Percentiles rank a stretch among this genome's conserved stretches.
Conservation (phyloP, 2,888 invertebrate species). For the Liposcelis brunnea region DNA sequence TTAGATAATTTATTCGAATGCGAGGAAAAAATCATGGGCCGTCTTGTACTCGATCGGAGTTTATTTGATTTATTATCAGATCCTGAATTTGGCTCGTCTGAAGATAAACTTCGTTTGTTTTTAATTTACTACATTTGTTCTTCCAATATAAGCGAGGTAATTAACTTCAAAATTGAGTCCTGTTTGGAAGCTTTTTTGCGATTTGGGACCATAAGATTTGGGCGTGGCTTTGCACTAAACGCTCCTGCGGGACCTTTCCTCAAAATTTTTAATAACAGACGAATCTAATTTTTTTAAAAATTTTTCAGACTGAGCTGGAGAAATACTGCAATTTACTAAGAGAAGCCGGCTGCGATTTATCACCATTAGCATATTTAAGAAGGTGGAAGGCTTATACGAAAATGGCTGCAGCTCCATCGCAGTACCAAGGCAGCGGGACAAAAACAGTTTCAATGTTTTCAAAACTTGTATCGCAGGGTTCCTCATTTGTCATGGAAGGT, state of each 20-base stretch:
- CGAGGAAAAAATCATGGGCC: constrained; percentile 95
- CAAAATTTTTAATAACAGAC: constrained; percentile 4
- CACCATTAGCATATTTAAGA: constrained; percentile 73
- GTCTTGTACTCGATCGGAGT: constrained; percentile 61
- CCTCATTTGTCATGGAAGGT: constrained; percentile 98
- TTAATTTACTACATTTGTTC: constrained; percentile 84
- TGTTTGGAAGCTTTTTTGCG: no score
- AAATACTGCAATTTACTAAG: constrained; percentile 63
- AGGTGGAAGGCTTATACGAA: constrained; percentile 82
- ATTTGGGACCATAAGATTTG: no score
- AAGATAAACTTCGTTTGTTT: constrained; percentile 86
- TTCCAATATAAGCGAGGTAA: constrained; percentile 51
- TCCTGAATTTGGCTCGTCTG: constrained; percentile 67
- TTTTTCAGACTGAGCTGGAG: constrained; percentile 49
- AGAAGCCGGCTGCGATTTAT: constrained; percentile 69
- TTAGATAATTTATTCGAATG: constrained; percentile 93
- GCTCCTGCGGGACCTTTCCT: no score
- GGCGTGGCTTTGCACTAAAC: no score
- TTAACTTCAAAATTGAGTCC: no score
- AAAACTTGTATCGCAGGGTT: constrained; percentile 90
- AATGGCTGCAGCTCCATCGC: constrained; percentile 53
- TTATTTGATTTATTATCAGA: constrained; percentile 78
- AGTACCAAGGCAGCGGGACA: constrained; percentile 71
- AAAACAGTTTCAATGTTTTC: constrained; percentile 98
- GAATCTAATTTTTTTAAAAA: constrained; percentile 4